Evolutionary conservation across 1,140 invertebrate species (phyloP), one percentile per base, ranked within the genome.

Genomic region (Helicoverpa armigera): DNA sequence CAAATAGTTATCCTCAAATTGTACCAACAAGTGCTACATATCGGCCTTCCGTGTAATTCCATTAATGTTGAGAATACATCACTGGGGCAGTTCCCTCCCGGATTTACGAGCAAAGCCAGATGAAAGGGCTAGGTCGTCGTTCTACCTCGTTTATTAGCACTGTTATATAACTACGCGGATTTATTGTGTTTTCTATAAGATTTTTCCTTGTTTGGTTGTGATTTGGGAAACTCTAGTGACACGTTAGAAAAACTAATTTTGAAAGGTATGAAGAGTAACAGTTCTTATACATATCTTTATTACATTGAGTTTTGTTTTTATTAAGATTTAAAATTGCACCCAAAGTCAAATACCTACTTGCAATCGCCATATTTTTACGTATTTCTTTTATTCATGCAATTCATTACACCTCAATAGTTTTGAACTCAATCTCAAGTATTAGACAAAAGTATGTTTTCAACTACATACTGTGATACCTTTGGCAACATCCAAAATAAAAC

Each of bases 61-160:
- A 84, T 86, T 90, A 89, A 88, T 84, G 85, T 84, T 75, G 50
- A 58, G 85, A 83, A 88, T 89, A 89, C 82, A 87, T 89, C 88
- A 89, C 82, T 61, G 56, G 50, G 75, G 75, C 69, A 73, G 61
- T 74, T 78, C 67, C 23, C 74, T 35, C 54, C 53, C 69, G 81
- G 86, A 87, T 87, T 87, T 87, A 87, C 84, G 73, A 77, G 79
- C 75, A 61, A 50, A 73, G 81, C 78, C 82, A 82, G 82, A 86
- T 85, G 85, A 88, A 86, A 86, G 85, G 83, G 85, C 86, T 86
- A 86, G 86, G 80, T 84, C 79, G 70, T 29, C 58, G 60, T 83
- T 67, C 85, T 61, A 65, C 78, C 79, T 81, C 83, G 84, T 87
- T 87, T 88, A 88, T 86, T 88, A 86, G 82, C 79, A 79, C 76